These are phyloP conservation scores for Cossypha polioptera DNA, from an alignment of 2,797 vertebrate species.

Conservation along the genomic window DNA sequence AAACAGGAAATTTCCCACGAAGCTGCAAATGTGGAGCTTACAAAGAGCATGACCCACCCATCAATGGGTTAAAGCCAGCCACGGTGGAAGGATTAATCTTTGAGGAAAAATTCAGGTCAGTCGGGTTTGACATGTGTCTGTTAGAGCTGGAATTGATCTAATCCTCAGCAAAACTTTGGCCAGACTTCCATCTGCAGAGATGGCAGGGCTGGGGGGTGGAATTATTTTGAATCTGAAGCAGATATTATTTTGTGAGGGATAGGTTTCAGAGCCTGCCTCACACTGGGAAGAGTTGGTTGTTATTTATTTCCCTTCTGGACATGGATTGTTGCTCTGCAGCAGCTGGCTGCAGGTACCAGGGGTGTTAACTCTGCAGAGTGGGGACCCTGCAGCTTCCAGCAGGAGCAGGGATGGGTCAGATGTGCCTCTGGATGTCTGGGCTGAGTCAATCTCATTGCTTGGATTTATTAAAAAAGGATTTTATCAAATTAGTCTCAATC, in stretches of 20 bases:
- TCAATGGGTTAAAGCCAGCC: neutral
- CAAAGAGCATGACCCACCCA: neutral
- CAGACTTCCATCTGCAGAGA: neutral
- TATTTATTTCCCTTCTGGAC: neutral
- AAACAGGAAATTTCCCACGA: accelerated
- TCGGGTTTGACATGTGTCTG: slow-evolving; percentile 11
- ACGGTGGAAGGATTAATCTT: neutral
- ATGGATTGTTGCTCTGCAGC: neutral
- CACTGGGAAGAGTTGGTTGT: accelerated
- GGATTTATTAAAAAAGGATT: neutral
- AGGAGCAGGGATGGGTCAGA: accelerated
- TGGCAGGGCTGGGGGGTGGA: accelerated
- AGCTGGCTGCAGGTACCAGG: accelerated
- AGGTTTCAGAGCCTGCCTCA: neutral
- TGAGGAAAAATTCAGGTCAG: slow-evolving; percentile 30
- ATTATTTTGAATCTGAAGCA: neutral
- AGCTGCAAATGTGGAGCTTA: accelerated
- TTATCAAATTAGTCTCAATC: neutral
- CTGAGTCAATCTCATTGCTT: accelerated
- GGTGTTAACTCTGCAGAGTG: accelerated
- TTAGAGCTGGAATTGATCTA: slow-evolving; percentile 10
- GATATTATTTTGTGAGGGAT: neutral
- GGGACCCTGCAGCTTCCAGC: neutral
- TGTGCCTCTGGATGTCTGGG: accelerated
- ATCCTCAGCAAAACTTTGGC: slow-evolving; percentile 8